Percentiles rank a stretch among this genome's conserved stretches.
phyloP scores from a whole-genome alignment of 2,113 vertebrate genomes.

The Xenus cinereus region DNA sequence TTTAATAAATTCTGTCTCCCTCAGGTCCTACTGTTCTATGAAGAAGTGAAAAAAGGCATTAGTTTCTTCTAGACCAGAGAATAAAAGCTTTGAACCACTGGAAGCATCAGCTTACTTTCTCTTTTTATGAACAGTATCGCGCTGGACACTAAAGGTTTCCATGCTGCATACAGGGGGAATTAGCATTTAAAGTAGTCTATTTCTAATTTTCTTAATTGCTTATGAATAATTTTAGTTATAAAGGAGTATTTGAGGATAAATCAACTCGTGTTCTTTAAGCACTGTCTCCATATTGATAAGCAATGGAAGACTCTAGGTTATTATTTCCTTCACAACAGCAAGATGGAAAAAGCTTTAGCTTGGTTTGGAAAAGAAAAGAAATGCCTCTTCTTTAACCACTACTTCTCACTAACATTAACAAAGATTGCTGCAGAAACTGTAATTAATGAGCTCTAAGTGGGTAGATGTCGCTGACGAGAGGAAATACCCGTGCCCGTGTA shows the following conservation, averaged over 20 bases:
- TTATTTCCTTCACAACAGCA: conserved; percentile 10
- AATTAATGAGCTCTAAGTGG: neutral
- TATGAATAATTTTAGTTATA: neutral
- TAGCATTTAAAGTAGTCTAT: neutral
- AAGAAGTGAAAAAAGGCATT: neutral
- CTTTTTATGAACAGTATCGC: neutral
- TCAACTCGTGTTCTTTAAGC: neutral
- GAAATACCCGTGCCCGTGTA: neutral
- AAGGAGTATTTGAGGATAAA: neutral
- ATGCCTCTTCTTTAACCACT: neutral
- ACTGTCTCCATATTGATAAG: neutral
- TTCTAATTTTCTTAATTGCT: neutral
- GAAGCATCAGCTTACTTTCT: neutral
- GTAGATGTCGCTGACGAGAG: neutral
- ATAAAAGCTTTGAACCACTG: neutral
- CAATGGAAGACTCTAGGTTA: neutral
- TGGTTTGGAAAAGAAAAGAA: neutral
- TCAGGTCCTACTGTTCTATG: neutral
- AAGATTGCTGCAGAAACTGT: neutral
- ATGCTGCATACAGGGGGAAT: neutral
- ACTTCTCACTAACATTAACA: neutral
- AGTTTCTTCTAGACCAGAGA: neutral
- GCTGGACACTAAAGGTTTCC: neutral
- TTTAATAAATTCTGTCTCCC: neutral
- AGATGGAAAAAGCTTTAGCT: neutral